Conservation (phyloP, 2,888 invertebrate genomes). For the Ophraella communa region DNA sequence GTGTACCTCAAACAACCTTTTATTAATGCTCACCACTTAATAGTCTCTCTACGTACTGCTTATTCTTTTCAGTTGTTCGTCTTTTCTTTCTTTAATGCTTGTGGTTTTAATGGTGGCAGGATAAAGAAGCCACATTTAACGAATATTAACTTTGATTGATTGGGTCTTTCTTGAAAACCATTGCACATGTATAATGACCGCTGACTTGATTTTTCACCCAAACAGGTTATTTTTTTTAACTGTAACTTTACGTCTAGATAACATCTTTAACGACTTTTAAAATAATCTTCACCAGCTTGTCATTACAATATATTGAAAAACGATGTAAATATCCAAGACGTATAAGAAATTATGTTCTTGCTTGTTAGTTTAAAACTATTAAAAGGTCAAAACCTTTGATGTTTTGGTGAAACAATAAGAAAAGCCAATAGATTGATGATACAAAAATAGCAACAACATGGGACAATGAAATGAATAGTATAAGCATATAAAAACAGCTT, state of each 20-base stretch:
- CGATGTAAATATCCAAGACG: too few species aligned
- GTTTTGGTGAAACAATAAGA: too few species aligned
- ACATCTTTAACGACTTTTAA: not conserved
- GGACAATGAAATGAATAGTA: too few species aligned
- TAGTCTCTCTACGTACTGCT: conserved; percentile 17
- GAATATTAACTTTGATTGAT: conserved; percentile 35
- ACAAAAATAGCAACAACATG: too few species aligned
- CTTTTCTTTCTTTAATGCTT: conserved; percentile 11
- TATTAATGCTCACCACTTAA: conserved; percentile 38
- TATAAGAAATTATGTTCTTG: too few species aligned
- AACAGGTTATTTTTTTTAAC: not conserved
- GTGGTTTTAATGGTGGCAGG: conserved; percentile 15
- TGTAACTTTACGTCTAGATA: not conserved
- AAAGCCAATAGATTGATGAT: too few species aligned
- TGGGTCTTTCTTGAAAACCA: conserved; percentile 19
- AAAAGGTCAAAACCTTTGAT: too few species aligned
- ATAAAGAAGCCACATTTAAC: conserved; percentile 36
- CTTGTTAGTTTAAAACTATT: too few species aligned
- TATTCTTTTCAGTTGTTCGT: not conserved
- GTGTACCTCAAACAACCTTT: conserved; percentile 43
- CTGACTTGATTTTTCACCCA: not conserved
- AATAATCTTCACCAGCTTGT: not conserved
- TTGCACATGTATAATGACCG: not conserved
- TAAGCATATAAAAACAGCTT: too few species aligned
- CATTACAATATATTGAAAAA: not conserved